phyloP scores from a whole-genome alignment of 2,113 vertebrate species.

The Acrocephalus kingi region DNA sequence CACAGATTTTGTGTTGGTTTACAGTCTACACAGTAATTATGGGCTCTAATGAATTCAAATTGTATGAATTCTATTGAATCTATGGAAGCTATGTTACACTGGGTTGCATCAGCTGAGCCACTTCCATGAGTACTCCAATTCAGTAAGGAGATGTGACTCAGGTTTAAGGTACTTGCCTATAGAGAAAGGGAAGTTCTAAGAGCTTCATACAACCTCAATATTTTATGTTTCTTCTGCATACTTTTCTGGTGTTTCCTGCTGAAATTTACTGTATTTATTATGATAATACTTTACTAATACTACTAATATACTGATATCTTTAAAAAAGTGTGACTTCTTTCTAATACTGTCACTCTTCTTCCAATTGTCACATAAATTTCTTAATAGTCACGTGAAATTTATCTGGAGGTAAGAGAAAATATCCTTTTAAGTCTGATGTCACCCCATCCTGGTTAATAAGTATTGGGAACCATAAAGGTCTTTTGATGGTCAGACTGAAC shows the following conservation, averaged over 20 bases:
- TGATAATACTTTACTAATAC: not conserved
- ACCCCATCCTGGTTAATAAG: not conserved
- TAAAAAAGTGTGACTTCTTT: not conserved
- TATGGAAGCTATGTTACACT: not conserved
- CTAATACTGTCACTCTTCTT: not conserved
- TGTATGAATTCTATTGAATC: not conserved
- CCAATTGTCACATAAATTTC: not conserved
- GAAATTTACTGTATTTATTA: not conserved
- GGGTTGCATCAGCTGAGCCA: not conserved
- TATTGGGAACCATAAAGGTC: not conserved
- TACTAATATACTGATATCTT: not conserved
- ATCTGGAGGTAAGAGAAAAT: not conserved
- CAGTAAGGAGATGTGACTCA: not conserved
- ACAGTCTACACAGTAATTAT: not conserved
- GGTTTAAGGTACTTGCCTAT: not conserved
- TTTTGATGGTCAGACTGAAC: not conserved
- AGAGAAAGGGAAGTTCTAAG: not conserved
- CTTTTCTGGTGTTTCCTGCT: not conserved
- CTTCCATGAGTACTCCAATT: not conserved
- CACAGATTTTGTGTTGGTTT: not conserved
- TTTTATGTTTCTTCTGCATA: not conserved
- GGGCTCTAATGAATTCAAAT: not conserved
- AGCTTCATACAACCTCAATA: not conserved
- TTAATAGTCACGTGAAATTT: not conserved
- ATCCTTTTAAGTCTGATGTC: not conserved